Percentiles rank a stretch among this genome's conserved stretches.
Conservation (phyloP, 2,797 vertebrate species). For the Sebastes oblongus region DNA sequence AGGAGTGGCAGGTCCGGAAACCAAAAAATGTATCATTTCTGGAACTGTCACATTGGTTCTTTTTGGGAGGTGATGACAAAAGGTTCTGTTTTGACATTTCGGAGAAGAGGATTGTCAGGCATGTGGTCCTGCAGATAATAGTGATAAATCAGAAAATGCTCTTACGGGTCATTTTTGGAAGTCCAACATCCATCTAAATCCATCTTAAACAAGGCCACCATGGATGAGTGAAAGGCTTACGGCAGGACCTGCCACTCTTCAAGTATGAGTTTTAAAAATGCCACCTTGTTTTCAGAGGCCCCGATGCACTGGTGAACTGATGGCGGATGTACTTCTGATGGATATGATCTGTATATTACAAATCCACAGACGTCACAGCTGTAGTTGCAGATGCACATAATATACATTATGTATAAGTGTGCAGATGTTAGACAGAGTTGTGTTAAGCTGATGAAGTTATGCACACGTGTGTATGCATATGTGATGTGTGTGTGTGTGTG, state of each 20-base stretch:
- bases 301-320: not conserved
- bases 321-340: not conserved
- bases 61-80: not conserved
- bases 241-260: not conserved
- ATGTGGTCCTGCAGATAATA: not conserved
- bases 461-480: conserved; percentile 16
- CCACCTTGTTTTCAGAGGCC: not conserved
- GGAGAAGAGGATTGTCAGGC: not conserved
- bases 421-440: conserved; percentile 17
- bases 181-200: not conserved
- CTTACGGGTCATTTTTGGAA: not conserved
- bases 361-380: conserved; percentile 2
- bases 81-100: not conserved
- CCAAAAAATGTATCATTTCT: too few relatives aligned
- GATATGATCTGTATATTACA: not conserved
- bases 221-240: not conserved
- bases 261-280: not conserved
- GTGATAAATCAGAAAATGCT: not conserved
- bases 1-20: too few relatives aligned
- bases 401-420: not conserved
- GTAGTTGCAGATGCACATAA: conserved; percentile 7
- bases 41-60: not conserved
- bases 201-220: not conserved
- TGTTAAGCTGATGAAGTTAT: conserved; percentile 23
- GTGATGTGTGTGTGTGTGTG: conserved; percentile 29